Percentiles rank a stretch among this genome's conserved stretches.
Evolutionary conservation across 2,888 invertebrate genomes (phyloP).

Genomic region (Sthenelais limicola): DNA sequence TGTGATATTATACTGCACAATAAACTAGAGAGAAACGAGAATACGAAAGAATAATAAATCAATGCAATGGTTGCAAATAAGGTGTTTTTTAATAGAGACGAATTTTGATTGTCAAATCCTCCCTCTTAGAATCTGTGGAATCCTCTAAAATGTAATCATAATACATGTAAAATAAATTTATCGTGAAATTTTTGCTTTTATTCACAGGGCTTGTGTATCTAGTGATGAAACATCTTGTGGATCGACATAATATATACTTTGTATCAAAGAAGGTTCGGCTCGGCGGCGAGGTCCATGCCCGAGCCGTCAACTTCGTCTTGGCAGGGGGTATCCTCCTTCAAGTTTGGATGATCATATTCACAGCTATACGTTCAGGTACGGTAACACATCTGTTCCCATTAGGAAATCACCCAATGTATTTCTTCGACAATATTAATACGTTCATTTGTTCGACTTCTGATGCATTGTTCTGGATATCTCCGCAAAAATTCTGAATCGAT

Average conservation of each 20-base stretch:
- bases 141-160: no score
- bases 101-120: no score
- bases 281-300: conserved; percentile 32
- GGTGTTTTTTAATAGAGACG: no score
- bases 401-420: neutral
- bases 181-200: neutral
- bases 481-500: no score
- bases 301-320: conserved; percentile 38
- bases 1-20: no score
- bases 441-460: no score
- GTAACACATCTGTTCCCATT: neutral
- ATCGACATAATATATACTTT: conserved; percentile 42
- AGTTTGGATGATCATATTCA: conserved; percentile 35
- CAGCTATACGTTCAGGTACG: conserved; percentile 29
- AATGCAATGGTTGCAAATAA: no score
- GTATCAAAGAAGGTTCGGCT: conserved; percentile 27
- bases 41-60: no score
- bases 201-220: conserved; percentile 35
- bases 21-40: no score
- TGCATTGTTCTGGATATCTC: no score
- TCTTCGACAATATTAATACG: no score
- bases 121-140: no score
- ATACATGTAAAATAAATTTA: neutral
- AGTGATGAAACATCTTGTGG: conserved; percentile 38
- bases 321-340: conserved; percentile 41